Conservation (phyloP, 2,888 invertebrate species). For the Camponotus fellah region DNA sequence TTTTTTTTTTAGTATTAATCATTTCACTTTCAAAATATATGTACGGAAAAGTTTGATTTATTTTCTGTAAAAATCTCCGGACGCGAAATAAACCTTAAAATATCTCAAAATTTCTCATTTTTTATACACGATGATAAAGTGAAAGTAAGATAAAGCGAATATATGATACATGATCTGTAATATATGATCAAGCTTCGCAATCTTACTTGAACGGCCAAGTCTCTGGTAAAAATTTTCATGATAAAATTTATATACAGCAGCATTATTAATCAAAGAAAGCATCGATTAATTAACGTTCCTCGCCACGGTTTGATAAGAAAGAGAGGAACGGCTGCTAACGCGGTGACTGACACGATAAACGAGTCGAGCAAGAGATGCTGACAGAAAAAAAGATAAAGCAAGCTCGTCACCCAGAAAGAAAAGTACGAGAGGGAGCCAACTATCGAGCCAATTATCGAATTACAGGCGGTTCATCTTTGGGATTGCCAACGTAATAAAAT, state of each 20-base stretch:
- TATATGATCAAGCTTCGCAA: slow-evolving; percentile 18
- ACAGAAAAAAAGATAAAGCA: slow-evolving; percentile 64
- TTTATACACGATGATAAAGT: slow-evolving; percentile 37
- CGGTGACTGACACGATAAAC: slow-evolving; percentile 29
- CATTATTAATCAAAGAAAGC: slow-evolving; percentile 44
- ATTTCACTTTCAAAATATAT: not conserved
- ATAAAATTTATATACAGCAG: slow-evolving; percentile 30
- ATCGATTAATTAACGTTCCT: slow-evolving; percentile 65
- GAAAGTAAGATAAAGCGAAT: slow-evolving; percentile 16
- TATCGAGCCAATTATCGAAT: slow-evolving; percentile 65
- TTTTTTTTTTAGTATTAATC: too few species aligned
- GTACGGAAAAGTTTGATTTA: not conserved
- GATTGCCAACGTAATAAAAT: slow-evolving; percentile 46
- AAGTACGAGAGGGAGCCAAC: slow-evolving; percentile 39
- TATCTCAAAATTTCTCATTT: slow-evolving; percentile 27
- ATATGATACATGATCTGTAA: slow-evolving; percentile 24
- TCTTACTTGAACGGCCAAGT: not conserved
- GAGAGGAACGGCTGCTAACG: not conserved
- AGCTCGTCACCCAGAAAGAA: slow-evolving; percentile 57
- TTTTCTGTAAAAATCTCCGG: not conserved
- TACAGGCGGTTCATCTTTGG: slow-evolving; percentile 57
- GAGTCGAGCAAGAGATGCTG: not conserved
- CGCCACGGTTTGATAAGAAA: not conserved
- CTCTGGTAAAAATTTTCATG: slow-evolving; percentile 21
- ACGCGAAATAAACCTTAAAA: not conserved